These are phyloP conservation scores for Malurus elegans DNA, from an alignment of 2,113 vertebrate genomes.

Conservation along the genomic window DNA sequence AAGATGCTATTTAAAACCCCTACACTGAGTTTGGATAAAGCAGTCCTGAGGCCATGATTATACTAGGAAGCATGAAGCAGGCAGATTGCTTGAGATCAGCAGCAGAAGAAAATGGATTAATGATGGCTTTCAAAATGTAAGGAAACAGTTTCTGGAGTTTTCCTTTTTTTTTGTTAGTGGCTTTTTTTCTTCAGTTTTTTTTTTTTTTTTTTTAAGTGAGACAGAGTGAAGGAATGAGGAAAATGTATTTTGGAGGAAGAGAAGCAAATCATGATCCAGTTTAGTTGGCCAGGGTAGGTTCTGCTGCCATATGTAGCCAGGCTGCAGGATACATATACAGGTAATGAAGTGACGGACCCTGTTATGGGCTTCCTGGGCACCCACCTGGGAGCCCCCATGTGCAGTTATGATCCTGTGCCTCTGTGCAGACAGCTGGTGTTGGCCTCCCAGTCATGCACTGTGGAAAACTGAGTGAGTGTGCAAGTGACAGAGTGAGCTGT, in stretches of 20 bases:
- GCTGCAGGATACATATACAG: background rate
- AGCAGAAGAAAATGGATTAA: conserved; percentile 23
- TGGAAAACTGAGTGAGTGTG: background rate
- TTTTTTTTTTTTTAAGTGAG: background rate
- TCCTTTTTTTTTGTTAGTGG: background rate
- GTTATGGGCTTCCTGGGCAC: background rate
- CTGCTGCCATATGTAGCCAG: background rate
- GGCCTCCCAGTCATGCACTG: rapidly evolving
- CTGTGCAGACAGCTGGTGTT: background rate
- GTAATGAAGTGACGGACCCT: background rate
- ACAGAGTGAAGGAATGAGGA: background rate
- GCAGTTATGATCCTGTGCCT: rapidly evolving
- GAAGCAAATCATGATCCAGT: background rate
- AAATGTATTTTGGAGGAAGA: background rate
- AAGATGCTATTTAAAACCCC: background rate
- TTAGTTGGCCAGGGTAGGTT: background rate
- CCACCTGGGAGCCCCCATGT: background rate
- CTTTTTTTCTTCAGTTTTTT: background rate
- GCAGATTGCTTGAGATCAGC: background rate
- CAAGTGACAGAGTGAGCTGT: background rate
- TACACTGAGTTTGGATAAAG: background rate
- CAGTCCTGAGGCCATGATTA: conserved; percentile 30
- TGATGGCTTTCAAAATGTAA: background rate
- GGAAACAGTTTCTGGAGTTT: background rate
- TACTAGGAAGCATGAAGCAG: background rate